These are phyloP conservation scores for Schizopygopsis pylzovi DNA, from an alignment of 2,797 vertebrate species.

Conservation along the genomic window DNA sequence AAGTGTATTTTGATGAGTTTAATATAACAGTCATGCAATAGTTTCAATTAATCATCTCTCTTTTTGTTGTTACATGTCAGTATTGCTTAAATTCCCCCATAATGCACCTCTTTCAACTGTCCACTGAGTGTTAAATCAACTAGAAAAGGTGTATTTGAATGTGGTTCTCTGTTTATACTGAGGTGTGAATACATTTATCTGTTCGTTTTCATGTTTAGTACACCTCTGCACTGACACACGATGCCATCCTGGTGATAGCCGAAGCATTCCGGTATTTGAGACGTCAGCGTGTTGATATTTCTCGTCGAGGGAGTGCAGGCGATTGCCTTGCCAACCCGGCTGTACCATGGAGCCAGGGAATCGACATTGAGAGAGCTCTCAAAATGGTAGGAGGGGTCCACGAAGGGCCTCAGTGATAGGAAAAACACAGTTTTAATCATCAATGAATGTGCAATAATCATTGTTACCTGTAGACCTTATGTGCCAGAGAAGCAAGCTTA, in stretches of 20 bases:
- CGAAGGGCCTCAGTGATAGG: not conserved
- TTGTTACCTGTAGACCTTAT: not conserved
- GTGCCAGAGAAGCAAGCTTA: not conserved
- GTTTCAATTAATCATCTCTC: not conserved
- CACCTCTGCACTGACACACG: constrained; percentile 94
- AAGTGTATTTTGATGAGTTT: constrained; percentile 19
- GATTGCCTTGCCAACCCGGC: constrained; percentile 98
- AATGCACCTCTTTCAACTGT: not conserved
- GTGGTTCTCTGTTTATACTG: not conserved
- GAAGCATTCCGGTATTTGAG: constrained; percentile 97
- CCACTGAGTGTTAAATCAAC: not conserved
- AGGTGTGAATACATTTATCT: not conserved
- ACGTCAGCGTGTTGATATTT: constrained; percentile 93
- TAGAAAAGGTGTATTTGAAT: not conserved
- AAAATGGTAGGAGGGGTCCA: constrained; percentile 88
- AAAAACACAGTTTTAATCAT: not conserved
- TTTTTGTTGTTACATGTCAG: not conserved
- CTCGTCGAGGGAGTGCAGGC: constrained; percentile 93
- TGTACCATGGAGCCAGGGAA: constrained; percentile 98
- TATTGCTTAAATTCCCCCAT: not conserved
- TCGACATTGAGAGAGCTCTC: constrained; percentile 95
- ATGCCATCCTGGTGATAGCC: constrained; percentile 92
- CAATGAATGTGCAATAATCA: not conserved
- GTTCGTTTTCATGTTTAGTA: constrained; percentile 79
- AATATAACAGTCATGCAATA: constrained; percentile 24